Base-by-base conservation (phyloP, 2,888 invertebrate genomes). In the Caenorhabditis sinica region DNA sequence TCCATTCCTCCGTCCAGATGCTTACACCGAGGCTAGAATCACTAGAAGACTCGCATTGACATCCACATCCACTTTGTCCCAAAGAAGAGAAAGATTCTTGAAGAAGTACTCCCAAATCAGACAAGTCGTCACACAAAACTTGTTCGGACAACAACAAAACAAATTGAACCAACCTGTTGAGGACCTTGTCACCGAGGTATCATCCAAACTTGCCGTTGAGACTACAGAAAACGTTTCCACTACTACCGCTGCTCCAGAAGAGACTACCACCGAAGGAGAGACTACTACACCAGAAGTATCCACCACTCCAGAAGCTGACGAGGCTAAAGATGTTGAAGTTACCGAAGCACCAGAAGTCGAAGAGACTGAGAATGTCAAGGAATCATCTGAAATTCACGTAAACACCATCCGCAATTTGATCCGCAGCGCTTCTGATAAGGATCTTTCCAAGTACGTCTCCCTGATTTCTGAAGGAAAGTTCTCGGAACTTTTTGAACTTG, bases 381-480 rank as follows among this genome's bases (percentile, higher is more conserved):
- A 81, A 58, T 43, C 79, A 4, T 82, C 77, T 25, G 86, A 86
- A 13, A 58, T 75, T 56, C 45, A 85, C 40, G 77, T 88, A 25
- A 56, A 85, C 51, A 86, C 82, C 8, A 79, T 88, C n/a, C 65
- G 82, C n/a, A 80, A 77, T 15, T 73, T 88, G 30, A 82, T 88
- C 56, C 76, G 77, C 33, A 85, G 71, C 61, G 88, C 88, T 20
- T 83, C 80, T 9, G 88, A 88, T 33, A 71, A 86, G 23, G 86
- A 88, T 33, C 75, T 86, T 3, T 77, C 85, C 53, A 79, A 79
- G 25, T 86, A 86, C 60, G 86, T 88, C 11, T 60, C 85, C 2
- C 65, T 88, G 28, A 88, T 88, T 25, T 85, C 88, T 17, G 88
- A 88, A 51, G 88, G 86, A 49, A 86, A 88, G 43, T 88, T 88